A percentile compares a stretch with the other conserved stretches of the same genome.
Conservation (phyloP, 2,888 invertebrate genomes). For the Ochlodes sylvanus region DNA sequence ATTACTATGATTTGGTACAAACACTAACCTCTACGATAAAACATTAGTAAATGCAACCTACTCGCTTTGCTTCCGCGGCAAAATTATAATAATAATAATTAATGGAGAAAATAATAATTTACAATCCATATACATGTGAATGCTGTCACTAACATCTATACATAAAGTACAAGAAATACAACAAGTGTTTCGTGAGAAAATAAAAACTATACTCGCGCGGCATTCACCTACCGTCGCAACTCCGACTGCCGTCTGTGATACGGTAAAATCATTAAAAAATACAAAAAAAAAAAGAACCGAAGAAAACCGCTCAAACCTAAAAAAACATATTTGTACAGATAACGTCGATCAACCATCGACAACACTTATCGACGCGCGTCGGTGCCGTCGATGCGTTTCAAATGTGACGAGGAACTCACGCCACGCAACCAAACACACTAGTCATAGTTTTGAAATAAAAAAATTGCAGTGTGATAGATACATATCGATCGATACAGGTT, state of each 20-base stretch:
- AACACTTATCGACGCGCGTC: conserved; percentile 29
- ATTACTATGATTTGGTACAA: conserved; percentile 78
- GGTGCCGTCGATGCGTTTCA: conserved; percentile 20
- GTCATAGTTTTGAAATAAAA: conserved; percentile 76
- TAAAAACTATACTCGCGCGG: conserved; percentile 18
- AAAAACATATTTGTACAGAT: conserved; percentile 40
- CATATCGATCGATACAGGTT: conserved; percentile 44
- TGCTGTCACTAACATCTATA: conserved; percentile 46
- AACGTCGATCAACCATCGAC: conserved; percentile 31
- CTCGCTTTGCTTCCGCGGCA: conserved; percentile 63
- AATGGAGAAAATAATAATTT: conserved; percentile 59
- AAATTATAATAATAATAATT: conserved; percentile 51
- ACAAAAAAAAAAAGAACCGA: conserved; percentile 20
- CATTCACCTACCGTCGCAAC: conserved; percentile 9
- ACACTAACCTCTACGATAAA: conserved; percentile 77
- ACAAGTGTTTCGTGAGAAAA: conserved; percentile 9
- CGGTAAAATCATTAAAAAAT: conserved; percentile 37
- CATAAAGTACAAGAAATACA: conserved; percentile 27
- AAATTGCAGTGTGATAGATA: conserved; percentile 70
- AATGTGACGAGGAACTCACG: conserved; percentile 47
- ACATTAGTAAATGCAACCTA: conserved; percentile 84
- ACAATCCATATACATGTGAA: conserved; percentile 70
- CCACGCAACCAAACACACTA: conserved; percentile 64
- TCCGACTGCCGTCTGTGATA: conserved; percentile 15
- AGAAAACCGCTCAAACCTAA: conserved; percentile 32